phyloP scores from a whole-genome alignment of 2,113 vertebrate genomes.

The Tiliqua scincoides region DNA sequence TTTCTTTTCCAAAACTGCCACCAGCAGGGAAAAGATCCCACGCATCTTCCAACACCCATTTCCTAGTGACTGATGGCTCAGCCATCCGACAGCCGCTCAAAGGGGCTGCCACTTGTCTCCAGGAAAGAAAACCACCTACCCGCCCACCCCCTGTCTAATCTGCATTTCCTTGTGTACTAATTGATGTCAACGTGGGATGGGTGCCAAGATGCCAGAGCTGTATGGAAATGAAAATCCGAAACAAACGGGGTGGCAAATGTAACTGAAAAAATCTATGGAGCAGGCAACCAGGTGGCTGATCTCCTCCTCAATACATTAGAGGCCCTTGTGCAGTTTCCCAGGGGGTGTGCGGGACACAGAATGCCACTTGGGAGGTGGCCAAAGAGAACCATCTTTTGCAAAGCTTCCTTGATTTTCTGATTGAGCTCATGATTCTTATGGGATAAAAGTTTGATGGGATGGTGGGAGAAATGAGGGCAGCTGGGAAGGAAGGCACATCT shows the following conservation, averaged over 20 bases:
- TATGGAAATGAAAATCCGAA: neutral
- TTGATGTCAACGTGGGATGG: neutral
- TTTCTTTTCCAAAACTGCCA: neutral
- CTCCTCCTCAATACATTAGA: neutral
- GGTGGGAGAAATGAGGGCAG: neutral
- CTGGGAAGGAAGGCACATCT: neutral
- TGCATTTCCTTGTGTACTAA: constrained; percentile 3
- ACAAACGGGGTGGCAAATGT: neutral
- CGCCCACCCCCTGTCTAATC: neutral
- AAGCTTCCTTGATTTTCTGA: neutral
- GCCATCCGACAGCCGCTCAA: neutral
- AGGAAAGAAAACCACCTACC: neutral
- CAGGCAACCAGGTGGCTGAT: neutral
- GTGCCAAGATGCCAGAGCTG: neutral
- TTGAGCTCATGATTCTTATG: neutral
- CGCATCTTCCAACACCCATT: neutral
- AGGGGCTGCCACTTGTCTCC: neutral
- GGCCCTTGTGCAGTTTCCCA: too few species aligned
- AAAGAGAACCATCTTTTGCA: too few species aligned
- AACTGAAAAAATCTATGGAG: neutral
- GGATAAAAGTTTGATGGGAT: neutral
- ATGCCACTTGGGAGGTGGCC: neutral
- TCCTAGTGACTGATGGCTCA: neutral
- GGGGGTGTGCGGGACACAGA: too few species aligned
- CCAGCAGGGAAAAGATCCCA: neutral